Conservation (phyloP, 2,797 vertebrate genomes). For the Gastrophryne carolinensis region DNA sequence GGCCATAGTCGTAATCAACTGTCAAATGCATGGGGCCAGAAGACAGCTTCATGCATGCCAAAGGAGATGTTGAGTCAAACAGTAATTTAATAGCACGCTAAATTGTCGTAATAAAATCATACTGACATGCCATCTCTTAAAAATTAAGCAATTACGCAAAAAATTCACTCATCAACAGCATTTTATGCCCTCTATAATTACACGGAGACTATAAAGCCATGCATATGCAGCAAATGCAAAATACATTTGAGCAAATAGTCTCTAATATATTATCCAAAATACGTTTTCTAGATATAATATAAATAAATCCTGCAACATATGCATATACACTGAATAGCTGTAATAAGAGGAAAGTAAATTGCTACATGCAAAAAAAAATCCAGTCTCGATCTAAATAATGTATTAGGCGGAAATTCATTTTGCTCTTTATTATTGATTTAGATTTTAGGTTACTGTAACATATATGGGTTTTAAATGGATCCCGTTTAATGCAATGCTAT, state of each 20-base stretch:
- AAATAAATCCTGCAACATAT: conserved; percentile 16
- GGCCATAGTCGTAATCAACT: conserved; percentile 34
- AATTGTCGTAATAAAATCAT: conserved; percentile 50
- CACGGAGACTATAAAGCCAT: conserved; percentile 47
- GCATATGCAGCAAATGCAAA: conserved; percentile 51
- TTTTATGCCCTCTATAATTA: conserved; percentile 54
- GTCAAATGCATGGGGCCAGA: conserved; percentile 33
- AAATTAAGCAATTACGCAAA: conserved; percentile 52
- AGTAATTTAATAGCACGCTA: conserved; percentile 52
- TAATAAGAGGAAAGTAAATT: conserved; percentile 9
- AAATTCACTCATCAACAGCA: conserved; percentile 52
- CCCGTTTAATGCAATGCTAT: conserved; percentile 11
- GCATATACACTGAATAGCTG: background rate
- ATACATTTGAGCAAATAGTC: conserved; percentile 33
- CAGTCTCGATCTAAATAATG: conserved; percentile 20
- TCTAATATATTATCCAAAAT: conserved; percentile 23
- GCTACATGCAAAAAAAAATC: conserved; percentile 6
- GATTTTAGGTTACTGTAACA: background rate
- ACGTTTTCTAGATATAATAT: conserved; percentile 31
- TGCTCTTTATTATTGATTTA: conserved; percentile 14
- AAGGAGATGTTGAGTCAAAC: conserved; percentile 48
- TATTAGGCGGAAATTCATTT: conserved; percentile 16
- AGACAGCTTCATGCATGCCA: conserved; percentile 46
- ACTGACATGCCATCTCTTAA: conserved; percentile 48
- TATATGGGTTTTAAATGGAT: conserved; percentile 19